These are phyloP conservation scores for Proctacanthus coquilletti DNA, from an alignment of 1,140 invertebrate genomes.

Conservation along the genomic window DNA sequence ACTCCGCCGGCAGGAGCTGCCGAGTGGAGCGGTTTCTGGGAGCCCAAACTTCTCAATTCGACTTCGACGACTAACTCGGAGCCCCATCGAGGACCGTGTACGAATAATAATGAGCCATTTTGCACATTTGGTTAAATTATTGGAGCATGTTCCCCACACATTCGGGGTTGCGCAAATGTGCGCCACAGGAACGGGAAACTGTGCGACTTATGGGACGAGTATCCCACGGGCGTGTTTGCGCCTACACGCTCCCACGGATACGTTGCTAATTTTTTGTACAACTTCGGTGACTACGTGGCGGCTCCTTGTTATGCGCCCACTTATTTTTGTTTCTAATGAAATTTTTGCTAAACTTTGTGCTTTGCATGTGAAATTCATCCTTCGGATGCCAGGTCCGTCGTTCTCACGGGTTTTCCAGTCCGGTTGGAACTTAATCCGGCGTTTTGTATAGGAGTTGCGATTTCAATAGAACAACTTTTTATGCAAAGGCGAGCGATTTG, in stretches of 20 bases:
- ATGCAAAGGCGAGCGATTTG: too few relatives aligned
- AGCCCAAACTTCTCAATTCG: too few relatives aligned
- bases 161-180: background rate
- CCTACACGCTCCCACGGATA: background rate
- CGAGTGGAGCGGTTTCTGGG: too few relatives aligned
- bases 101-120: constrained; percentile 1
- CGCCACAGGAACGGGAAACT: background rate
- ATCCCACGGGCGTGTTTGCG: background rate
- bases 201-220: background rate
- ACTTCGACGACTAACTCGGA: background rate
- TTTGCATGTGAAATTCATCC: background rate
- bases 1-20: background rate
- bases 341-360: background rate
- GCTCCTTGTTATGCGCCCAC: background rate
- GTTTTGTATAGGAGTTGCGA: too few relatives aligned
- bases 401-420: too few relatives aligned
- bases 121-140: background rate
- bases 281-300: background rate
- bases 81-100: background rate
- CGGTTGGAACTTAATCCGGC: too few relatives aligned
- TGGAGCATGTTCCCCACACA: constrained; percentile 1
- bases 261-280: background rate
- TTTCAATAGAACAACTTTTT: too few relatives aligned
- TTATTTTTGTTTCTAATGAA: background rate
- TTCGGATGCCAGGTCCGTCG: too few relatives aligned